Evolutionary conservation across 2,888 invertebrate species (phyloP).

Genomic region (Drosophila neonasuta): DNA sequence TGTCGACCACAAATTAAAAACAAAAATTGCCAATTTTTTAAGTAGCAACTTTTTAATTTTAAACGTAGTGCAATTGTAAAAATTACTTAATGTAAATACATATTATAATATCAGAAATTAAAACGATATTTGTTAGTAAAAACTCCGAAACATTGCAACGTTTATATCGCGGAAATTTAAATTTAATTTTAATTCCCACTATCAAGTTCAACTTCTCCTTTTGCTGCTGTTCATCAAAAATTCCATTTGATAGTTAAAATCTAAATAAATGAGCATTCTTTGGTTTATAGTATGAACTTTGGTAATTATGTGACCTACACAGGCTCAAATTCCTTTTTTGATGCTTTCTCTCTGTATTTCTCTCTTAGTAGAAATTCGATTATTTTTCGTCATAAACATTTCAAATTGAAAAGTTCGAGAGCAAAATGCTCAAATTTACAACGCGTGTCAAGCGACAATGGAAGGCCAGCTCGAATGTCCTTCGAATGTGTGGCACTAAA

Average conservation of each 20-base stretch:
- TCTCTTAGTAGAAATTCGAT: not conserved
- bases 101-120: too few species aligned
- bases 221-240: slow-evolving; percentile 41
- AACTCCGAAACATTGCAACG: too few species aligned
- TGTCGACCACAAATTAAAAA: too few species aligned
- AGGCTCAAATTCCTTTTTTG: not conserved
- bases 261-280: slow-evolving; percentile 5
- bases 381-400: slow-evolving; percentile 6
- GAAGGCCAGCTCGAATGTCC: not conserved
- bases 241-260: slow-evolving; percentile 10
- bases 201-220: too few species aligned
- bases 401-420: slow-evolving; percentile 1
- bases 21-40: too few species aligned
- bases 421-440: not conserved
- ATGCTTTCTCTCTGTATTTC: not conserved
- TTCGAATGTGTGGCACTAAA: not conserved
- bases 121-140: too few species aligned
- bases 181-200: too few species aligned
- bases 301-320: slow-evolving; percentile 5
- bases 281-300: slow-evolving; percentile 6
- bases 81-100: too few species aligned
- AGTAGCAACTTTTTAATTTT: too few species aligned
- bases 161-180: too few species aligned
- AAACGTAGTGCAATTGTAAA: too few species aligned
- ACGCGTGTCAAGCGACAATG: not conserved